Evolutionary conservation across 1,140 invertebrate species (phyloP).

Genomic region (Plectrocnemia conspersa): DNA sequence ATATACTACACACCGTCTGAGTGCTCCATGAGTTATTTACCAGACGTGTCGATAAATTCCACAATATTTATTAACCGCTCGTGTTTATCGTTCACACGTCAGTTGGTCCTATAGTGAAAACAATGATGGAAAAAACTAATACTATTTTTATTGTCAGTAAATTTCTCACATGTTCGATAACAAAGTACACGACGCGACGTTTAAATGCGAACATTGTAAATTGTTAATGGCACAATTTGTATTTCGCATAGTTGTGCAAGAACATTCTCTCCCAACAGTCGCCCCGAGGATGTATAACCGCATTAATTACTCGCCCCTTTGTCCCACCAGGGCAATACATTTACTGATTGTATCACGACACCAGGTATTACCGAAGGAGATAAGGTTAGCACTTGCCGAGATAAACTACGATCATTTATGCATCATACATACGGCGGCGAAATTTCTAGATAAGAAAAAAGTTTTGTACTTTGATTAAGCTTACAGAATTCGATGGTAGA

Average conservation of each 20-base stretch:
- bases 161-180: neutral
- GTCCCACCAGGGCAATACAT: slow-evolving; percentile 23
- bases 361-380: slow-evolving; percentile 5
- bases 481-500: too few relatives aligned
- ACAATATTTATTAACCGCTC: neutral
- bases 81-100: neutral
- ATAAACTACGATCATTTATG: too few relatives aligned
- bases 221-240: slow-evolving; percentile 31
- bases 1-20: too few relatives aligned
- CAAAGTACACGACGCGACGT: neutral
- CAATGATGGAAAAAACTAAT: neutral
- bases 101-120: neutral
- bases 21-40: too few relatives aligned
- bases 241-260: slow-evolving; percentile 20
- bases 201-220: slow-evolving; percentile 25
- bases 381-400: too few relatives aligned
- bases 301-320: slow-evolving; percentile 27
- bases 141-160: neutral
- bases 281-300: slow-evolving; percentile 8
- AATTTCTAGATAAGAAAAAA: too few relatives aligned
- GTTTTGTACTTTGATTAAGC: too few relatives aligned
- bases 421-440: too few relatives aligned
- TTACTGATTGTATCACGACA: slow-evolving; percentile 17
- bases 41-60: neutral
- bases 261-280: neutral